Percentiles rank a stretch among this genome's conserved stretches.
phyloP scores from a whole-genome alignment of 2,888 invertebrate species.

The Phrixothrix hirtus region DNA sequence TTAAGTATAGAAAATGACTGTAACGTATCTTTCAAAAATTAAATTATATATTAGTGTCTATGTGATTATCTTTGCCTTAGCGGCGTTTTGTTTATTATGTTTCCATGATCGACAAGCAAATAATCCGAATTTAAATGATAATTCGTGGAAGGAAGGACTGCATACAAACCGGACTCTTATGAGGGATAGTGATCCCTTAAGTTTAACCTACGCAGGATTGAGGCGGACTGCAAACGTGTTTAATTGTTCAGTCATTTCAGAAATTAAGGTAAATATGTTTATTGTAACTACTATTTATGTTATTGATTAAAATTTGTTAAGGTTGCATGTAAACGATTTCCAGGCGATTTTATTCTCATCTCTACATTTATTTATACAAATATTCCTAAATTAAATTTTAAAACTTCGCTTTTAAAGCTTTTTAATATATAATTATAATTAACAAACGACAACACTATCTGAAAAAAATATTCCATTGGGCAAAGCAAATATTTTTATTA shows the following conservation, averaged over 20 bases:
- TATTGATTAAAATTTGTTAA: not conserved
- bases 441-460: not conserved
- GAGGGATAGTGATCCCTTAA: conserved; percentile 22
- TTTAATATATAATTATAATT: not conserved
- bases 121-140: conserved; percentile 22
- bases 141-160: conserved; percentile 25
- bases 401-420: not conserved
- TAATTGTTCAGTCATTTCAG: conserved; percentile 24
- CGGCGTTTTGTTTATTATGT: conserved; percentile 14
- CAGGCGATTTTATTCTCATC: too few relatives aligned
- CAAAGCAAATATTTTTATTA: too few relatives aligned
- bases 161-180: conserved; percentile 25
- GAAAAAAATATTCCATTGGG: too few relatives aligned
- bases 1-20: conserved; percentile 11
- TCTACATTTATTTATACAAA: too few relatives aligned
- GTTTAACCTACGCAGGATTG: conserved; percentile 22
- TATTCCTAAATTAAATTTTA: not conserved
- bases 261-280: conserved; percentile 18
- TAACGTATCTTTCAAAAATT: conserved; percentile 10
- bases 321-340: not conserved
- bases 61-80: conserved; percentile 12
- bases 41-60: conserved; percentile 18
- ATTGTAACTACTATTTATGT: not conserved
- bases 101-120: conserved; percentile 12
- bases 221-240: conserved; percentile 20